phyloP scores from a whole-genome alignment of 2,888 invertebrate species.

The Oscheius sp. region DNA sequence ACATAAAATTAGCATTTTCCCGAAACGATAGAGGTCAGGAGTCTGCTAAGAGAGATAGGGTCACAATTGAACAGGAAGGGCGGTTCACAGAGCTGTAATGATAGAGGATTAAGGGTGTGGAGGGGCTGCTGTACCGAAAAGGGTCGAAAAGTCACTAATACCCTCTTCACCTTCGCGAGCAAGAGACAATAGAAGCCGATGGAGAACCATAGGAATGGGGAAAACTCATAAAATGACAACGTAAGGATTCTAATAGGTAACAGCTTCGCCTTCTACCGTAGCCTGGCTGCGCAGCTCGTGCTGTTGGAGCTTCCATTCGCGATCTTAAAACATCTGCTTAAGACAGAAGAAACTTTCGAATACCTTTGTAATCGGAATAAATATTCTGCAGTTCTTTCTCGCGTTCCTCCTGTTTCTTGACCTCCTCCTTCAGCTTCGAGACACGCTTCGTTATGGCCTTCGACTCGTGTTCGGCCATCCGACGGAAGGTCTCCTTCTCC shows the following conservation, averaged over 20 bases:
- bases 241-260: slow-evolving; percentile 74
- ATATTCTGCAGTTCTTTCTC: slow-evolving; percentile 88
- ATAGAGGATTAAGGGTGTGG: slow-evolving; percentile 33
- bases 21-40: slow-evolving; percentile 26
- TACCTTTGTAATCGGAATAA: slow-evolving; percentile 81
- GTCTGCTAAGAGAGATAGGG: too few species aligned
- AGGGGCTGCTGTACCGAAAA: slow-evolving; percentile 17
- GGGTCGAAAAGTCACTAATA: slow-evolving; percentile 38
- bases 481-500: slow-evolving; percentile 77
- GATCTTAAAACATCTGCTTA: slow-evolving; percentile 17
- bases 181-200: neutral
- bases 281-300: slow-evolving; percentile 47
- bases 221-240: neutral
- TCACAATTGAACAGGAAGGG: neutral
- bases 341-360: neutral
- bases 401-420: slow-evolving; percentile 78
- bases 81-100: slow-evolving; percentile 29
- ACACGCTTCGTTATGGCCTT: slow-evolving; percentile 84
- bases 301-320: slow-evolving; percentile 56
- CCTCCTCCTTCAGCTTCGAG: slow-evolving; percentile 61
- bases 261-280: slow-evolving; percentile 81
- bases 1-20: slow-evolving; percentile 37
- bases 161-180: slow-evolving; percentile 33
- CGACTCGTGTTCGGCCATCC: slow-evolving; percentile 84
- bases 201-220: neutral